Evolutionary conservation across 92 coral and sea anemone genomes (phyloP).

Genomic region (Phenganax subtilis): DNA sequence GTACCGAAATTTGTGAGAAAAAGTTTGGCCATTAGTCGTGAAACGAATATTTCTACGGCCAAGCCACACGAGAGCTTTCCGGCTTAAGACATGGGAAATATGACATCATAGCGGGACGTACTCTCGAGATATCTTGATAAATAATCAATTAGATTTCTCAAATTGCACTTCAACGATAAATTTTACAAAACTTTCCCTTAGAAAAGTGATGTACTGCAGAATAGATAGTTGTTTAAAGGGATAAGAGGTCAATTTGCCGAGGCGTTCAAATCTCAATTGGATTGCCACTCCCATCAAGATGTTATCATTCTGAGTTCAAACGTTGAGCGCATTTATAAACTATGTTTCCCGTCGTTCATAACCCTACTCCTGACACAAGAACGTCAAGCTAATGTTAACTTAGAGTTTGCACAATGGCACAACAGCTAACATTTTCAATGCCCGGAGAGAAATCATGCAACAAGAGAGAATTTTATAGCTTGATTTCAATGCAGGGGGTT

Average conservation of each 20-base stretch:
- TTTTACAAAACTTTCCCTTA: neutral
- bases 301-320: slow-evolving; percentile 28
- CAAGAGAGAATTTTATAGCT: slow-evolving; percentile 32
- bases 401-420: slow-evolving; percentile 35
- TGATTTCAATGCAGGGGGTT: slow-evolving; percentile 42
- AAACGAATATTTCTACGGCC: slow-evolving; percentile 38
- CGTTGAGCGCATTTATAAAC: slow-evolving; percentile 21
- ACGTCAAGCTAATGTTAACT: slow-evolving; percentile 16
- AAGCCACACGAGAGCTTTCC: slow-evolving; percentile 41
- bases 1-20: neutral
- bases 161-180: neutral
- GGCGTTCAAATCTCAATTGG: slow-evolving; percentile 46
- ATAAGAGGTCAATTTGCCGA: slow-evolving; percentile 44
- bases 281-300: slow-evolving; percentile 44
- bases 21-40: slow-evolving; percentile 36
- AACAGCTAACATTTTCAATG: slow-evolving; percentile 32
- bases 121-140: slow-evolving; percentile 21
- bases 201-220: slow-evolving; percentile 3
- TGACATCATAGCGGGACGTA: slow-evolving; percentile 39
- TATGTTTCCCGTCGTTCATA: slow-evolving; percentile 39
- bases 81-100: slow-evolving; percentile 42
- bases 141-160: slow-evolving; percentile 31
- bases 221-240: slow-evolving; percentile 36
- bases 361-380: slow-evolving; percentile 20
- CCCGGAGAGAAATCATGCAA: slow-evolving; percentile 30